A percentile compares a stretch with the other conserved stretches of the same genome.
Evolutionary conservation across 2,888 invertebrate species (phyloP).

Genomic region (Agrotis clavis): DNA sequence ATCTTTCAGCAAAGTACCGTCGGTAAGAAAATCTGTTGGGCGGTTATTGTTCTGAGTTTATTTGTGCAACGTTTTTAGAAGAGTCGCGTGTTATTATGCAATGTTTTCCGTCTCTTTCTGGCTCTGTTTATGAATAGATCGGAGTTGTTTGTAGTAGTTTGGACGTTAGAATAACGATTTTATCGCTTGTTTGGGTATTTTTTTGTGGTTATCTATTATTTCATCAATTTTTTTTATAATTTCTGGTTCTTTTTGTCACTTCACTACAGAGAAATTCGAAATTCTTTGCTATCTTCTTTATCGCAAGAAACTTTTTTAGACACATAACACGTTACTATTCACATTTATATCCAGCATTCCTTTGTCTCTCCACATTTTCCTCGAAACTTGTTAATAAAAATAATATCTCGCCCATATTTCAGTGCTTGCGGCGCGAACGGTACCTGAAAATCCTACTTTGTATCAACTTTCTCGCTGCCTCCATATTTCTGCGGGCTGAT

Average conservation of each 20-base stretch:
- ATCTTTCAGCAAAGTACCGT: conserved; percentile 89
- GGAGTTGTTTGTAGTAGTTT: conserved; percentile 40
- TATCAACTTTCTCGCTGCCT: conserved; percentile 87
- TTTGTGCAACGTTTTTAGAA: conserved; percentile 57
- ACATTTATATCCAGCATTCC: not conserved
- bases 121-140: conserved; percentile 44
- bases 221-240: not conserved
- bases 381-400: conserved; percentile 9
- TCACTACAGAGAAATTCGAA: not conserved
- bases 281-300: not conserved
- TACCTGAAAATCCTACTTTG: conserved; percentile 88
- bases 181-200: conserved; percentile 28
- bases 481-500: conserved; percentile 86
- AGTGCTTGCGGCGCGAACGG: conserved; percentile 73
- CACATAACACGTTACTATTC: not conserved
- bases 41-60: conserved; percentile 57
- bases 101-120: conserved; percentile 55
- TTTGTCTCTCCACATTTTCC: not conserved
- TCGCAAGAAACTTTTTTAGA: not conserved
- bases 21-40: conserved; percentile 80
- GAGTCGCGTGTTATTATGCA: conserved; percentile 48
- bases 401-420: conserved; percentile 33
- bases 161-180: conserved; percentile 43
- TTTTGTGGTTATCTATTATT: not conserved
- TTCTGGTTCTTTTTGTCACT: not conserved